These are phyloP conservation scores for Prunella himalayana DNA, from an alignment of 2,113 vertebrate genomes.

Conservation along the genomic window DNA sequence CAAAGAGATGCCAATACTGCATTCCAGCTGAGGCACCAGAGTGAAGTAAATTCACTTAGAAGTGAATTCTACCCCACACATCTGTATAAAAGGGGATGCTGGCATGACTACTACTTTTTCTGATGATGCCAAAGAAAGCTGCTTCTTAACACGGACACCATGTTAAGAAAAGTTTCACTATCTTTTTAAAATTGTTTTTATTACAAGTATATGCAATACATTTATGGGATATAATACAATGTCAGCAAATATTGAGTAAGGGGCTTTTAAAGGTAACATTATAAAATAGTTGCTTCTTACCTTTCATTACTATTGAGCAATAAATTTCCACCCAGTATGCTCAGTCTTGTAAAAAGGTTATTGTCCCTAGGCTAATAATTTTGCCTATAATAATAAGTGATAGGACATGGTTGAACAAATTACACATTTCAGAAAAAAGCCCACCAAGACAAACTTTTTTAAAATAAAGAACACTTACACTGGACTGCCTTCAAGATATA, in stretches of 20 bases:
- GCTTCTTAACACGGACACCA: not conserved
- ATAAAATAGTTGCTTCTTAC: not conserved
- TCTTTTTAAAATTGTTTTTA: slow-evolving; percentile 36
- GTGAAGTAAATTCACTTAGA: not conserved
- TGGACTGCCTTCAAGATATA: not conserved
- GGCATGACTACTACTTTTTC: not conserved
- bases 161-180: too few species aligned
- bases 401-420: not conserved
- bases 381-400: not conserved
- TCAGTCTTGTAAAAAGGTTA: slow-evolving; percentile 27
- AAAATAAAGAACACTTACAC: not conserved
- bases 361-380: slow-evolving; percentile 32
- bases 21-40: not conserved
- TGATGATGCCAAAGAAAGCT: not conserved
- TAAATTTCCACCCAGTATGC: slow-evolving; percentile 7
- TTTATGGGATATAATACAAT: not conserved
- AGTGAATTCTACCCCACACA: not conserved
- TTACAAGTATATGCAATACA: slow-evolving; percentile 5
- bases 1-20: not conserved
- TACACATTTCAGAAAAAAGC: not conserved
- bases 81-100: not conserved
- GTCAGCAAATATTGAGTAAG: not conserved
- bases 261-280: not conserved
- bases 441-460: not conserved
- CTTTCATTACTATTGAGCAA: not conserved